Evolutionary conservation across 2,888 invertebrate genomes (phyloP), one percentile per base, ranked within the genome.

Genomic region (Junonia oenone): DNA sequence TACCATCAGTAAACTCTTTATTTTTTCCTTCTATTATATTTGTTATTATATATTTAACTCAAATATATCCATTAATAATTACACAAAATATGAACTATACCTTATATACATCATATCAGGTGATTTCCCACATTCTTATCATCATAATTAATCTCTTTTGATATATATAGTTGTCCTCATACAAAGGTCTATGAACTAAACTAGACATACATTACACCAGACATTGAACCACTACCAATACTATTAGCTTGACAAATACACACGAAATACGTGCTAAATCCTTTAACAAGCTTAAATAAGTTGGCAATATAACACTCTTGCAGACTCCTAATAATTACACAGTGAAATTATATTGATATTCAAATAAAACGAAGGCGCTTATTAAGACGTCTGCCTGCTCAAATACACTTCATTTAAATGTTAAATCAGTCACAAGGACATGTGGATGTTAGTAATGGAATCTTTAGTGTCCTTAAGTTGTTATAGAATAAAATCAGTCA

Each of bases 381-480:
- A 69, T 73, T 66, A 70, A 65, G 66, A 63, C 58, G 64, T 66
- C 69, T 48, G 70, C 19, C 72, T 72, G 69, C 71, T 69, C 69
- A 73, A 74, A 74, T 71, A 75, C 66, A 72, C 67, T 72, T 71
- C 72, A 78, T 79, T 78, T 71, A 75, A 76, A 82, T 78, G 75
- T 67, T 77, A 83, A 80, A 67, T 81, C 74, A 75, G 75, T 70
- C 68, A 80, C 86, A 86, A 83, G 83, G 84, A 82, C 82, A 69
- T 77, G 69, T 73, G 73, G 69, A 71, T 66, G 46, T 55, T 56
- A 56, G 53, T 56, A 15, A 17, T 55, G 47, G 37, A 50, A 54
- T 47, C 31, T 38, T 43, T 29, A 45, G 29, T 38, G 14, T 55
- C 31, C 45, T 22, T 40, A 13, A 51, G 37, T 38, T 33, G 31